These are phyloP conservation scores for Ichneumon xanthorius DNA, from an alignment of 2,888 invertebrate genomes.

Conservation along the genomic window DNA sequence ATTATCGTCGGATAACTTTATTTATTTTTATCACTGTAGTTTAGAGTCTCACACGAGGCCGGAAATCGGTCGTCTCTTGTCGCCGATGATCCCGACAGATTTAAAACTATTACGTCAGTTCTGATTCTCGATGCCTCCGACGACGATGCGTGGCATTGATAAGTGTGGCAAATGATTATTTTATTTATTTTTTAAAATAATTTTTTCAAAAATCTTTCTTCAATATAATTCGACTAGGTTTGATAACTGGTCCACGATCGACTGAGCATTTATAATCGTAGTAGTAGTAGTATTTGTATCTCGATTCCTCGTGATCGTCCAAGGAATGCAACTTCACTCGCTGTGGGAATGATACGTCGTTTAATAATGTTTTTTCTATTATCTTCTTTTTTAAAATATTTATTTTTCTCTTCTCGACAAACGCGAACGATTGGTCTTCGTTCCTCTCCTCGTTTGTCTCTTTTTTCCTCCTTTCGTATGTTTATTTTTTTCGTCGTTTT, in stretches of 20 bases:
- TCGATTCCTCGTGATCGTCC: slow-evolving; percentile 66
- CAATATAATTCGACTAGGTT: slow-evolving; percentile 36
- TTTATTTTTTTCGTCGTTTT: slow-evolving; percentile 61
- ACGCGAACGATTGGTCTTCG: slow-evolving; percentile 27
- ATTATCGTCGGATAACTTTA: slow-evolving; percentile 29
- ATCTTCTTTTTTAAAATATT: slow-evolving; percentile 16
- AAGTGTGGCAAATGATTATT: slow-evolving; percentile 31
- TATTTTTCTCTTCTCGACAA: slow-evolving; percentile 17
- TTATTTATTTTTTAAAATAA: background rate
- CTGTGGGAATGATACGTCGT: slow-evolving; percentile 76
- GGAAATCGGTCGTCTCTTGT: slow-evolving; percentile 29
- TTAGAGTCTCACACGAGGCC: slow-evolving; percentile 26
- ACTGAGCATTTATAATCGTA: slow-evolving; percentile 55
- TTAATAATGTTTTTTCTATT: slow-evolving; percentile 50
- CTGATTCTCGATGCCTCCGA: slow-evolving; percentile 29
- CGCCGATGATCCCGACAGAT: slow-evolving; percentile 22
- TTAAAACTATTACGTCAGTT: slow-evolving; percentile 49
- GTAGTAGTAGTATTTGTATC: slow-evolving; percentile 37
- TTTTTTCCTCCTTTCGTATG: slow-evolving; percentile 7
- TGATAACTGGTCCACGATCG: slow-evolving; percentile 58
- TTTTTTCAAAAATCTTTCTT: background rate
- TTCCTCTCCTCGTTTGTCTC: background rate
- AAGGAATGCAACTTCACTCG: slow-evolving; percentile 76
- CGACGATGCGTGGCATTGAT: slow-evolving; percentile 36
- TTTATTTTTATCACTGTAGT: slow-evolving; percentile 29